Evolutionary conservation across 2,113 vertebrate genomes (phyloP).

Genomic region (Agapornis roseicollis): DNA sequence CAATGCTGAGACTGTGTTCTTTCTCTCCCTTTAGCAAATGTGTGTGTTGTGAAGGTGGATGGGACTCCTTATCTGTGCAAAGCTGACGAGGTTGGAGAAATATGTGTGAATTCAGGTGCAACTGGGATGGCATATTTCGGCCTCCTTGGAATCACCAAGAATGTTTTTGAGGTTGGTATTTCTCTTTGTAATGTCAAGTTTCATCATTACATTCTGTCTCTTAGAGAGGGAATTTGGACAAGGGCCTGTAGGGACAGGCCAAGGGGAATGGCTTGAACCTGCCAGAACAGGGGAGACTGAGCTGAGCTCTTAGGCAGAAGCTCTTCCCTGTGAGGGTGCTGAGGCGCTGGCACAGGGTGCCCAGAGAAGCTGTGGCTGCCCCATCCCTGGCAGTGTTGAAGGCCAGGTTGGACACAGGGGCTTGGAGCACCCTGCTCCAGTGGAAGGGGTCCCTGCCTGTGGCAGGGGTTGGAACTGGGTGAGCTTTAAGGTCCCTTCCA

Average conservation of each 20-base stretch:
- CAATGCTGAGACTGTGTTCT: neutral
- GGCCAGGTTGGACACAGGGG: too few relatives aligned
- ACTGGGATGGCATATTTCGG: slow-evolving; percentile 89
- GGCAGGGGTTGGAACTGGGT: too few relatives aligned
- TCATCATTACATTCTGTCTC: neutral
- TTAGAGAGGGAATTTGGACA: neutral
- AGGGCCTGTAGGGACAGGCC: neutral
- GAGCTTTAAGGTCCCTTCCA: neutral
- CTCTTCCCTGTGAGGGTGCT: too few relatives aligned
- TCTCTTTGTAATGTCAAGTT: neutral
- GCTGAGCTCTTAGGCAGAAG: too few relatives aligned
- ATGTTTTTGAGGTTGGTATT: slow-evolving; percentile 87
- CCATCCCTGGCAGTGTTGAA: too few relatives aligned
- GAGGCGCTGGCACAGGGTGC: too few relatives aligned
- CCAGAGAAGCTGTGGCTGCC: too few relatives aligned
- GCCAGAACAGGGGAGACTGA: too few relatives aligned
- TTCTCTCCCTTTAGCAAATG: slow-evolving; percentile 71
- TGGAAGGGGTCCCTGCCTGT: too few relatives aligned
- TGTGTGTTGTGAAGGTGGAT: slow-evolving; percentile 91
- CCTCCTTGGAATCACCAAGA: slow-evolving; percentile 92
- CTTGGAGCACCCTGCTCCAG: too few relatives aligned
- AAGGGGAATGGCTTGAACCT: neutral
- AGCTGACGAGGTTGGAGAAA: slow-evolving; percentile 92
- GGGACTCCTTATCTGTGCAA: slow-evolving; percentile 89
- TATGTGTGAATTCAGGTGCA: slow-evolving; percentile 87